phyloP scores from a whole-genome alignment of 2,888 invertebrate species.

The Tetramorium bicarinatum region DNA sequence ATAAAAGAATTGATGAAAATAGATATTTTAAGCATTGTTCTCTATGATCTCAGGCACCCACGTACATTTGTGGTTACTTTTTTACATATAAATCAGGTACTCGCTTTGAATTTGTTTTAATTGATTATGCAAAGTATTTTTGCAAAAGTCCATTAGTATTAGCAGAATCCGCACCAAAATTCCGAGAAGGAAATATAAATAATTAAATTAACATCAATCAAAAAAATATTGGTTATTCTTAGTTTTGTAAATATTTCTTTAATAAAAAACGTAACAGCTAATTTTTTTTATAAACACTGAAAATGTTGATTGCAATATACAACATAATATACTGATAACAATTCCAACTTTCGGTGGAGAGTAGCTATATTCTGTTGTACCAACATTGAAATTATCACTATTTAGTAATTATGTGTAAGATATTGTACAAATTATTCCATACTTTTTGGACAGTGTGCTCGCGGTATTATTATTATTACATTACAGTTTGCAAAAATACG shows the following conservation, averaged over 20 bases:
- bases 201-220: slow-evolving; percentile 78
- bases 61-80: slow-evolving; percentile 74
- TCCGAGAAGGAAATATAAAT: slow-evolving; percentile 74
- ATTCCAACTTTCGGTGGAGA: slow-evolving; percentile 82
- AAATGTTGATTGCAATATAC: slow-evolving; percentile 84
- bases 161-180: slow-evolving; percentile 68
- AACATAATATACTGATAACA: slow-evolving; percentile 84
- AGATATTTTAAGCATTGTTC: slow-evolving; percentile 60
- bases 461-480: slow-evolving; percentile 73
- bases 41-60: slow-evolving; percentile 75
- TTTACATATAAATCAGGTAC: slow-evolving; percentile 85
- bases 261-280: slow-evolving; percentile 83
- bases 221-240: slow-evolving; percentile 79
- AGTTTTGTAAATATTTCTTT: slow-evolving; percentile 81
- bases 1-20: slow-evolving; percentile 63
- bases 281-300: slow-evolving; percentile 82
- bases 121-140: slow-evolving; percentile 71
- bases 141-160: slow-evolving; percentile 55
- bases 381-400: slow-evolving; percentile 83
- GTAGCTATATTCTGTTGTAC: slow-evolving; percentile 83
- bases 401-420: slow-evolving; percentile 80
- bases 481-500: slow-evolving; percentile 83
- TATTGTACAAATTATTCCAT: slow-evolving; percentile 85
- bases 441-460: slow-evolving; percentile 84
- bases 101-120: slow-evolving; percentile 74